Evolutionary conservation across 2,888 invertebrate species (phyloP), one percentile per base, ranked within the genome.

Genomic region (Anticlea derivata): DNA sequence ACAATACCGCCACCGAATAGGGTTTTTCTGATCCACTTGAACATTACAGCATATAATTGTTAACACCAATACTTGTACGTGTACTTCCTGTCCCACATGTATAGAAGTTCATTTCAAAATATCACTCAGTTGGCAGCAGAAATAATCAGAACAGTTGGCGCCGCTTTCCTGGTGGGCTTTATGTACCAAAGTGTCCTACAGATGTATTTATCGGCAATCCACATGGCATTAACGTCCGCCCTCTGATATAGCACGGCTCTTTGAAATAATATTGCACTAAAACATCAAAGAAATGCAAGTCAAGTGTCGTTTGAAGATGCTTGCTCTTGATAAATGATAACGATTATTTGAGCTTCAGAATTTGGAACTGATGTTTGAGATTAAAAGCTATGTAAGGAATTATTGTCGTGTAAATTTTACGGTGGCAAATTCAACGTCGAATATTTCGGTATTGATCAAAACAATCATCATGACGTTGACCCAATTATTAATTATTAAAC

Each of bases 201-300:
- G 30, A 49, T 49, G 26, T 50, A 43, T 43, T 38, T 38, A 50
- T 43, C 13, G 11, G 35, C 24, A 43, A 31, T 37, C 8, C 10
- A 10, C 46, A 34, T 29, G 7, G 27, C 20, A 41, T 40, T 35
- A 27, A 35, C 27, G 48, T 40, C 39, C 13, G 10, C 23, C 22
- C 12, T 31, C 17, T 50, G 17, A 46, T 26, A 46, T 38, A 46
- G 11, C 30, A 17, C 13, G 5, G 30, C 20, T 31, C 13, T 39
- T 39, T 29, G 17, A 29, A 39, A 35, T 50, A 17, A 39, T 44
- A 22, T 39, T 44, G 17, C 38, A 20, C 26, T 29, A 23, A n/a
- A 29, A 50, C 50, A 34, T 44, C 45, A 40, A 35, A 45, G 29
- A 44, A 33, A 23, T 45, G 33, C 23, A 39, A 45, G 20, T 33